Base-by-base conservation (phyloP, 2,113 vertebrate species). In the Planiliza haematocheilus region DNA sequence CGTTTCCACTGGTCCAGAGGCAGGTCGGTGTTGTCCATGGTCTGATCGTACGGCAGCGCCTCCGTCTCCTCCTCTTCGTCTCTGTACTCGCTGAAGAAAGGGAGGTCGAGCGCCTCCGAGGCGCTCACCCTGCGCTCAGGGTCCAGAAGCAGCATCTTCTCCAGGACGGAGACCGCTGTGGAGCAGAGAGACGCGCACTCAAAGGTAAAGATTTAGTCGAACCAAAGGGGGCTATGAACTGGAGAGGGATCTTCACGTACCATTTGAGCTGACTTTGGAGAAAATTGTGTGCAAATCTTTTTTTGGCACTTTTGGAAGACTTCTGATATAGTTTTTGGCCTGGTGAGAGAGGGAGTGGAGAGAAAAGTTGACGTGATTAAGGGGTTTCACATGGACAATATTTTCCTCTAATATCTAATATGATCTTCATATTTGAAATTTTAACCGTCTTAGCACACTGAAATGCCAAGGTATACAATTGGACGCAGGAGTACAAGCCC, bases 291-390 rank as follows among this genome's bases (percentile, higher is more conserved):
- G 93, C 91, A 99, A 93, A 74, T 98, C 96, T 91, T 95, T 98
- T 81, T 99, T 97, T 83, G 95, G 94, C 55, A 97, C 88, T 84
- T 95, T 96, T 0, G 97, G 94, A 10, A 99, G 93, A 64, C 94
- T 96, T 85, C 94, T 93, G 83, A 99, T 95, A 83, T 99, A 99
- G 87, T 95, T 96, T 92, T 96, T 97, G 41, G 98, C 98, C 98
- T 99, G 88, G 51, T 73, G 48, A 56, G 59, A 87, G n/a, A 71
- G 21, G 36, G 38, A 38, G 43, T n/a, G 42, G 12, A 30, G 11
- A 20, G 21, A 14, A 41, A 18, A 17, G 24, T 5, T n/a, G n/a
- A n/a, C n/a, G n/a, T n/a, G n/a, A n/a, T n/a, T n/a, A n/a, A n/a
- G n/a, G n/a, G n/a, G n/a, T n/a, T n/a, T n/a, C n/a, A n/a, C n/a